Evolutionary conservation across 2,888 invertebrate genomes (phyloP).

Genomic region (Tetanocera ferruginea): DNA sequence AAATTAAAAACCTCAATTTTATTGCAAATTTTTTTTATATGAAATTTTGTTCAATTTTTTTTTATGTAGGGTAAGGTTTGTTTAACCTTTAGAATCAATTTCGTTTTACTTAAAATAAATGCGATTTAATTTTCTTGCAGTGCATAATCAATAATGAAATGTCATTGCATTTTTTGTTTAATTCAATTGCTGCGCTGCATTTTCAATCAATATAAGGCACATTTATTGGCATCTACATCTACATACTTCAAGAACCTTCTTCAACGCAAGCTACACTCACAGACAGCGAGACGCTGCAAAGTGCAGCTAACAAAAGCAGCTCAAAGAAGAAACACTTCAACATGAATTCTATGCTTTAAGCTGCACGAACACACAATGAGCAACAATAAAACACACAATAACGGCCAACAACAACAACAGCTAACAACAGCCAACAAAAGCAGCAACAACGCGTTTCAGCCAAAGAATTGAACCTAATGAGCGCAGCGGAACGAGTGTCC

Average conservation of each 20-base stretch:
- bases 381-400: conserved; percentile 25
- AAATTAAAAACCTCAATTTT: background rate
- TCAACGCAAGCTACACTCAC: background rate
- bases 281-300: no score
- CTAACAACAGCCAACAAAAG: conserved; percentile 32
- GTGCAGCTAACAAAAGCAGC: background rate
- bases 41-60: background rate
- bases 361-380: background rate
- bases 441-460: conserved; percentile 46
- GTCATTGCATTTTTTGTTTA: background rate
- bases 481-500: conserved; percentile 41
- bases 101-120: background rate
- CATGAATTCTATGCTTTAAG: conserved; percentile 12
- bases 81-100: background rate
- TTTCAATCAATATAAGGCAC: conserved; percentile 8
- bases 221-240: background rate
- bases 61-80: background rate
- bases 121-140: background rate
- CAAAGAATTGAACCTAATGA: conserved; percentile 65
- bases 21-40: background rate
- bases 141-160: conserved; percentile 19
- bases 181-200: background rate
- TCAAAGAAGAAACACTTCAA: conserved; percentile 14
- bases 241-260: background rate
- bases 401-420: conserved; percentile 30